Conservation (phyloP, 2,888 invertebrate genomes). For the Cinara cedri region DNA sequence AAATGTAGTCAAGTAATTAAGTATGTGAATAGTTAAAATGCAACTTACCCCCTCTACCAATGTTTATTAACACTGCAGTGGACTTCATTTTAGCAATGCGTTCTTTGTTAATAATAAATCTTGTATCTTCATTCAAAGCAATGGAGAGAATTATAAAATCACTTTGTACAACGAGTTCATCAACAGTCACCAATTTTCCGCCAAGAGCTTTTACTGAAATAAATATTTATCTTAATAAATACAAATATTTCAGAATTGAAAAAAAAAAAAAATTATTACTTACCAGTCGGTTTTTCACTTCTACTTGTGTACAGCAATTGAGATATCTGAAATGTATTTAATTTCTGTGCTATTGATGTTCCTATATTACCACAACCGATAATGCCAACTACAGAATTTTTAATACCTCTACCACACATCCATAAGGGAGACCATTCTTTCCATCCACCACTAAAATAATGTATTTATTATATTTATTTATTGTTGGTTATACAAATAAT, state of each 20-base stretch:
- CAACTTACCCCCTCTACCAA: slow-evolving; percentile 75
- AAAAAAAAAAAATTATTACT: slow-evolving; percentile 39
- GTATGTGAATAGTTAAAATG: slow-evolving; percentile 35
- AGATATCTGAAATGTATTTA: slow-evolving; percentile 58
- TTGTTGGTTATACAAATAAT: background rate
- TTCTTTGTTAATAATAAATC: slow-evolving; percentile 76
- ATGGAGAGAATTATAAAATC: slow-evolving; percentile 87
- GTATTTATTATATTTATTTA: background rate
- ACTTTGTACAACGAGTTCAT: slow-evolving; percentile 74
- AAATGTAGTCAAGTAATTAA: slow-evolving; percentile 57
- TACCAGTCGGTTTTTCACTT: slow-evolving; percentile 58
- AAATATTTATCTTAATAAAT: no score
- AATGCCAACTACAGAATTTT: slow-evolving; percentile 59
- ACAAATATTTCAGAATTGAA: background rate
- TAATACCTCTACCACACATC: slow-evolving; percentile 58
- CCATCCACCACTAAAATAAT: slow-evolving; percentile 75
- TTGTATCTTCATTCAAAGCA: slow-evolving; percentile 80
- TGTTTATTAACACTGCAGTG: slow-evolving; percentile 84
- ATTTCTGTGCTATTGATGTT: slow-evolving; percentile 58
- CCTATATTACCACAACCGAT: slow-evolving; percentile 60
- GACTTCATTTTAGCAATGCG: slow-evolving; percentile 87
- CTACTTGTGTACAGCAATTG: slow-evolving; percentile 59
- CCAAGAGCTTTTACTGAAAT: slow-evolving; percentile 68
- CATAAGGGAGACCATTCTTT: slow-evolving; percentile 72
- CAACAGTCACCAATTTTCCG: slow-evolving; percentile 73